Evolutionary conservation across 2,113 vertebrate species (phyloP).

Genomic region (Hippopotamus amphibius): DNA sequence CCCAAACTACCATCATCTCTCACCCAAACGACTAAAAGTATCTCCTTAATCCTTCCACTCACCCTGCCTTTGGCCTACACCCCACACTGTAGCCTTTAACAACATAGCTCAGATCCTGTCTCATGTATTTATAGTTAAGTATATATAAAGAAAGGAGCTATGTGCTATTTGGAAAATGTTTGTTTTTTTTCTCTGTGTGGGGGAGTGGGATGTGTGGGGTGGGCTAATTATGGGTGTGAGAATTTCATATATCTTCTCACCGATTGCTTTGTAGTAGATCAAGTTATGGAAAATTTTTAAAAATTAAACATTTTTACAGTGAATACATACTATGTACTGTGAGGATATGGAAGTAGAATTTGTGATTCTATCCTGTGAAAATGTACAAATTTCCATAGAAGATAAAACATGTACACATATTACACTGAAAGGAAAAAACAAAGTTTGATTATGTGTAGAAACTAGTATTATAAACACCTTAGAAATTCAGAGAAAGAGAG

Average conservation of each 20-base stretch:
- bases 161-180: not conserved
- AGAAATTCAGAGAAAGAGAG: slow-evolving; percentile 24
- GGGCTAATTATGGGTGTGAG: not conserved
- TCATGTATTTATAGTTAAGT: not conserved
- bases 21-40: not conserved
- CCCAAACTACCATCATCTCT: not conserved
- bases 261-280: not conserved
- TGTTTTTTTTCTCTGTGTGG: not conserved
- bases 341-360: not conserved
- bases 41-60: not conserved
- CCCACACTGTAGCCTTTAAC: not conserved
- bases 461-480: not conserved
- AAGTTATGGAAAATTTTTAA: not conserved
- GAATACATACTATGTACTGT: not conserved
- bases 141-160: slow-evolving; percentile 9
- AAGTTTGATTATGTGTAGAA: not conserved
- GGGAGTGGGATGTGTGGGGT: not conserved
- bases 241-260: not conserved
- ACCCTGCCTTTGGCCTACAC: not conserved
- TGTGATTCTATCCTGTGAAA: not conserved
- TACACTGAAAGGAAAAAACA: not conserved
- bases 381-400: not conserved
- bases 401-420: not conserved
- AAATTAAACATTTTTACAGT: not conserved
- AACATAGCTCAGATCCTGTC: not conserved